phyloP scores from a whole-genome alignment of 1,140 invertebrate species.

The Chlorops oryzae region DNA sequence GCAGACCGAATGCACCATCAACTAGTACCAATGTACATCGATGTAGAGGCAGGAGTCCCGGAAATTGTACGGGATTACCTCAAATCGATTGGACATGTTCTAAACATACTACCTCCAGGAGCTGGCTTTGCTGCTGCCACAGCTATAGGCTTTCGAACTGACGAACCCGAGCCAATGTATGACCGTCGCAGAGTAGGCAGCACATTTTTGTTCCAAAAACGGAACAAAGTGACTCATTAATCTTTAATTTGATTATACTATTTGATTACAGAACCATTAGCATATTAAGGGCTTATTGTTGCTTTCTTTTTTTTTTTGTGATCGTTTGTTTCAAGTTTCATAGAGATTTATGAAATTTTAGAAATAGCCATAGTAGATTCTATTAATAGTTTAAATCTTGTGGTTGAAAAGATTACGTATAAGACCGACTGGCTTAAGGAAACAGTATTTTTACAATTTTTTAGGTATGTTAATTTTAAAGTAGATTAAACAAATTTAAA shows the following conservation, averaged over 20 bases:
- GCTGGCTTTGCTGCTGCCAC: constrained; percentile 52
- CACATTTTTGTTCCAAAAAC: constrained; percentile 18
- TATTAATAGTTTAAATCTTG: too few species aligned
- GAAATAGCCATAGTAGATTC: too few species aligned
- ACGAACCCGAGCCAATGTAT: constrained; percentile 42
- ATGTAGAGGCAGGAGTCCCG: constrained; percentile 38
- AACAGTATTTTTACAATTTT: too few species aligned
- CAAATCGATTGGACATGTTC: constrained; percentile 46
- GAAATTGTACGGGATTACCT: constrained; percentile 36
- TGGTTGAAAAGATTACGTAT: too few species aligned
- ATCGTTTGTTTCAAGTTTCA: background rate
- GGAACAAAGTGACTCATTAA: background rate
- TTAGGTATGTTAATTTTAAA: too few species aligned
- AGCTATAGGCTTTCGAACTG: constrained; percentile 44
- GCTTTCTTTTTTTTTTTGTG: background rate
- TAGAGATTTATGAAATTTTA: background rate
- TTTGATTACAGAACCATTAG: background rate
- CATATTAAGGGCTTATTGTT: background rate
- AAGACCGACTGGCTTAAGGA: too few species aligned
- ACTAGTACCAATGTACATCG: constrained; percentile 73
- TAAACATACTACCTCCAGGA: constrained; percentile 43
- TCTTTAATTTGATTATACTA: background rate
- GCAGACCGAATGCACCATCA: constrained; percentile 87
- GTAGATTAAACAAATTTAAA: too few species aligned
- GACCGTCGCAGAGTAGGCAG: constrained; percentile 50